Percentiles rank a stretch among this genome's conserved stretches.
These are phyloP conservation scores for Cecropterus lyciades DNA, from an alignment of 1,140 invertebrate genomes.

Conservation along the genomic window DNA sequence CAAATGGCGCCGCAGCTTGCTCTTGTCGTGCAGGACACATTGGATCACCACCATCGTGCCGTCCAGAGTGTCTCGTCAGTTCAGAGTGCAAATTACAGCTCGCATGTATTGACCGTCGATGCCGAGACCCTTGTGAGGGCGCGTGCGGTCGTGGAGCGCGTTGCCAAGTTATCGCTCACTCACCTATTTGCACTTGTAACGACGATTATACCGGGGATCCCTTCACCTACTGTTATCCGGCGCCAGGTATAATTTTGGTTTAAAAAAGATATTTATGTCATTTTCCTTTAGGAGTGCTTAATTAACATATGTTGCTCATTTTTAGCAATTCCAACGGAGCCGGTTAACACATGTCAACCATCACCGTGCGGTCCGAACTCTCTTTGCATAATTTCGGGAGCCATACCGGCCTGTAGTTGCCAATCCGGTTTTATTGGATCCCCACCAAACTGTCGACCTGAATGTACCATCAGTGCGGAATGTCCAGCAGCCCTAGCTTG, in stretches of 20 bases:
- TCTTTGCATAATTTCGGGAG: slow-evolving; percentile 88
- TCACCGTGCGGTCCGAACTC: slow-evolving; percentile 93
- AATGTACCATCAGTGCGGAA: slow-evolving; percentile 90
- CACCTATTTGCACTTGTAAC: slow-evolving; percentile 87
- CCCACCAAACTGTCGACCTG: slow-evolving; percentile 92
- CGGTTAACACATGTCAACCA: slow-evolving; percentile 87
- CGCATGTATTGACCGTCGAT: slow-evolving; percentile 87
- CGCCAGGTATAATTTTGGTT: slow-evolving; percentile 66
- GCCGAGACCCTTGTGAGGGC: slow-evolving; percentile 88
- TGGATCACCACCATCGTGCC: slow-evolving; percentile 85
- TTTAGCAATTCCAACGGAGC: slow-evolving; percentile 50
- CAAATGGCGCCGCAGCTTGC: slow-evolving; percentile 88
- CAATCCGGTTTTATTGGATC: slow-evolving; percentile 90
- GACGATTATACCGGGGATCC: slow-evolving; percentile 91
- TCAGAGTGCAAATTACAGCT: slow-evolving; percentile 87
- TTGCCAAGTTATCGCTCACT: slow-evolving; percentile 89
- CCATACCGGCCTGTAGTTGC: slow-evolving; percentile 91
- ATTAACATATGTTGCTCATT: slow-evolving; percentile 34
- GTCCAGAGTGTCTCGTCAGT: slow-evolving; percentile 86
- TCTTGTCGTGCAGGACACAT: slow-evolving; percentile 88
- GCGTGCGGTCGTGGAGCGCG: slow-evolving; percentile 91
- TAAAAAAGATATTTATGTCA: slow-evolving; percentile 19
- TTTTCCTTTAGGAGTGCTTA: background rate
- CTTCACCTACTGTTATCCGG: slow-evolving; percentile 89
- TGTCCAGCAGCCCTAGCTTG: slow-evolving; percentile 89